These are phyloP conservation scores for Muntiacus reevesi DNA, from an alignment of 2,113 vertebrate genomes.

Conservation along the genomic window DNA sequence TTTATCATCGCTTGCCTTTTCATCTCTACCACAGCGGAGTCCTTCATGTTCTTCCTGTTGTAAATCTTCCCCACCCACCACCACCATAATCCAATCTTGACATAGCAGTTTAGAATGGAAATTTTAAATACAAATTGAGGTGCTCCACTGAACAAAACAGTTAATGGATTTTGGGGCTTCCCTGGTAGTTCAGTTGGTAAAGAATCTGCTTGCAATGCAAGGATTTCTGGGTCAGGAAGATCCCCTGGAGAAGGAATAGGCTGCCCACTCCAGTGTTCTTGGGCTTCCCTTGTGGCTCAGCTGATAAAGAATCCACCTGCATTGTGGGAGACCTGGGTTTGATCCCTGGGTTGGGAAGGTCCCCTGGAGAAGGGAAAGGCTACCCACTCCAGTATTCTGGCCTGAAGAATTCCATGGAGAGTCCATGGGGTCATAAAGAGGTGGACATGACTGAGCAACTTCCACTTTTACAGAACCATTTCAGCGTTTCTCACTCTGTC, in stretches of 20 bases:
- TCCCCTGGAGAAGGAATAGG: not conserved
- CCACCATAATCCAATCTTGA: not conserved
- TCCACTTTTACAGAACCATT: not conserved
- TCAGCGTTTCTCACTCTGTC: not conserved
- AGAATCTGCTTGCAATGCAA: not conserved
- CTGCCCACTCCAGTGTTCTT: not conserved
- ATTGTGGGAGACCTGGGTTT: not conserved
- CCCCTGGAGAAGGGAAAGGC: not conserved
- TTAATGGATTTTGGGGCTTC: not conserved
- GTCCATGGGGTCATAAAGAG: not conserved
- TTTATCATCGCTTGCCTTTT: not conserved
- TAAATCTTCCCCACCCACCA: not conserved
- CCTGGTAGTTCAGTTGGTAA: not conserved
- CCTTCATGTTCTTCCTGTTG: not conserved
- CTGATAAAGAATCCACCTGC: not conserved
- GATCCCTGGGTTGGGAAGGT: not conserved
- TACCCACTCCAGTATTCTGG: not conserved
- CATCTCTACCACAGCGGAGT: not conserved
- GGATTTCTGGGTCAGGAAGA: not conserved
- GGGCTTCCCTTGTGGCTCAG: not conserved
- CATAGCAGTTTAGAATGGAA: not conserved
- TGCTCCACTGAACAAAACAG: not conserved
- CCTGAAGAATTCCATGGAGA: not conserved
- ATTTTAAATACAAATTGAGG: not conserved
- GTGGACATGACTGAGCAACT: not conserved